These are phyloP conservation scores for Gallinago paraguaiae DNA, from an alignment of 2,113 vertebrate genomes.

Conservation along the genomic window DNA sequence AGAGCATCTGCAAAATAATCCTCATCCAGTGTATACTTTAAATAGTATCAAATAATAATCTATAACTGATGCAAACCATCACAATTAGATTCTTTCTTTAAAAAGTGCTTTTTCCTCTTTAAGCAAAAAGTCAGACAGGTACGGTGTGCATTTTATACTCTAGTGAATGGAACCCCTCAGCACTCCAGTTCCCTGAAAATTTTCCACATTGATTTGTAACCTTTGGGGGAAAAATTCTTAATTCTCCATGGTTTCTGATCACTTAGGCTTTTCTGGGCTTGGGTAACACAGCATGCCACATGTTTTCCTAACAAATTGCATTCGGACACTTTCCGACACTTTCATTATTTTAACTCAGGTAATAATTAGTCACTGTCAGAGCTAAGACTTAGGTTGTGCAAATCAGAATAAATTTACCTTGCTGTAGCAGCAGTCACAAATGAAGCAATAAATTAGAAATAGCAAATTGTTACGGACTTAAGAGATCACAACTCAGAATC, in stretches of 20 bases:
- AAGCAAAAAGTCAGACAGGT: background rate
- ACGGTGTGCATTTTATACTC: background rate
- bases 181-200: slow-evolving; percentile 64
- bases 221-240: slow-evolving; percentile 76
- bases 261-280: slow-evolving; percentile 78
- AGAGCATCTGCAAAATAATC: background rate
- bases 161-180: slow-evolving; percentile 39
- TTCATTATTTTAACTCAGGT: slow-evolving; percentile 91
- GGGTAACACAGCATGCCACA: slow-evolving; percentile 83
- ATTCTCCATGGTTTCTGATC: slow-evolving; percentile 83
- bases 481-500: slow-evolving; percentile 82
- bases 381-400: slow-evolving; percentile 84
- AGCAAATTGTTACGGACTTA: slow-evolving; percentile 83
- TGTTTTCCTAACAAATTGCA: slow-evolving; percentile 90
- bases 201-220: slow-evolving; percentile 80
- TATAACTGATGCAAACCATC: background rate
- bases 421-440: slow-evolving; percentile 85
- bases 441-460: slow-evolving; percentile 91
- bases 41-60: background rate
- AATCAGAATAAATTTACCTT: slow-evolving; percentile 91
- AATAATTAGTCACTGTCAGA: slow-evolving; percentile 90
- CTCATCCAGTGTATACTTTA: background rate
- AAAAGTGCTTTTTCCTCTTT: background rate
- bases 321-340: slow-evolving; percentile 88
- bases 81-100: background rate